Conservation (phyloP, 2,888 invertebrate genomes). For the Orchestes rusci region DNA sequence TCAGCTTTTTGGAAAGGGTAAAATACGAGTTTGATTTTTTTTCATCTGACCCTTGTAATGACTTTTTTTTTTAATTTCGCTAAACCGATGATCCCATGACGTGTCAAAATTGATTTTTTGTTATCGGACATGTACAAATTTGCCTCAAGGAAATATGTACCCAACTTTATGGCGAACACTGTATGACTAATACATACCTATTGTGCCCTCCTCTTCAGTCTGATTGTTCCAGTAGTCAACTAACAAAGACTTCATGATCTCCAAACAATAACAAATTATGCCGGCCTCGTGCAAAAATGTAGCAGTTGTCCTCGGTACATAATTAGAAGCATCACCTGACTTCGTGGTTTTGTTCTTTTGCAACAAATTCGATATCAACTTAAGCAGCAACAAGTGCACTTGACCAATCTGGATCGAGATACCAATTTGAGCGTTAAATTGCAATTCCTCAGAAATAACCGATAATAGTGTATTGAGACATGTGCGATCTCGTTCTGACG, state of each 20-base stretch:
- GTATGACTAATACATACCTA: no score
- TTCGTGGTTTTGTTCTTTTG: slow-evolving; percentile 56
- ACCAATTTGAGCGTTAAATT: slow-evolving; percentile 59
- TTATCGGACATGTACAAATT: no score
- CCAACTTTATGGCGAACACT: no score
- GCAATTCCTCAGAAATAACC: slow-evolving; percentile 64
- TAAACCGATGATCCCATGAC: no score
- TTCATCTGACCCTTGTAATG: no score
- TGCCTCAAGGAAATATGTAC: no score
- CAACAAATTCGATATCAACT: slow-evolving; percentile 67
- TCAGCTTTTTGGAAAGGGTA: no score
- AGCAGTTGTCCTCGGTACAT: slow-evolving; percentile 65
- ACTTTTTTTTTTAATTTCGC: no score
- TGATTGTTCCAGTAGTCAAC: slow-evolving; percentile 65
- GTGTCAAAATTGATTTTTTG: no score
- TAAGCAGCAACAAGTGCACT: slow-evolving; percentile 80
- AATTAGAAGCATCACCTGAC: slow-evolving; percentile 46
- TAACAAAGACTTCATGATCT: slow-evolving; percentile 61
- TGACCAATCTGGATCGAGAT: slow-evolving; percentile 60
- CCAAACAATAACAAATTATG: slow-evolving; percentile 66
- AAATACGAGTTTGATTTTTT: no score
- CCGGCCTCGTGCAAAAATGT: slow-evolving; percentile 61
- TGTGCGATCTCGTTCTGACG: slow-evolving; percentile 70
- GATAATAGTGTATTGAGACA: slow-evolving; percentile 70
- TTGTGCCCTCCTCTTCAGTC: slow-evolving; percentile 41